Percentiles rank a stretch among this genome's conserved stretches.
These are phyloP conservation scores for Aspidoscelis tigris DNA, from an alignment of 2,113 vertebrate genomes.

Conservation along the genomic window DNA sequence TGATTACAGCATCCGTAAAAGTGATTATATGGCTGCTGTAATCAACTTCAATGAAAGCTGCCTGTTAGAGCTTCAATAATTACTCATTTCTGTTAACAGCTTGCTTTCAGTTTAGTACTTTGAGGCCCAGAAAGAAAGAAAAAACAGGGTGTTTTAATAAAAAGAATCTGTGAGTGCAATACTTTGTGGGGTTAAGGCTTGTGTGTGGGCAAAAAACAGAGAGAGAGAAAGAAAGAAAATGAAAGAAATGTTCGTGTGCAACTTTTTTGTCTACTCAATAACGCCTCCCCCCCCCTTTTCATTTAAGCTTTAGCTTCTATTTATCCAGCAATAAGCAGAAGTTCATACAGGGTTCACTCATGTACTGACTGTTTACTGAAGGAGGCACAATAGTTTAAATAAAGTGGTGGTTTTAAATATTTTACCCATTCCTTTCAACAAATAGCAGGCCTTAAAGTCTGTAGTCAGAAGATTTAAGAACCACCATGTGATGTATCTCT, in stretches of 20 bases:
- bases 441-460: constrained; percentile 80
- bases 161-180: constrained; percentile 74
- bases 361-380: constrained; percentile 84
- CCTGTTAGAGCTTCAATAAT: constrained; percentile 90
- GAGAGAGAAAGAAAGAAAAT: constrained; percentile 47
- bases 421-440: constrained; percentile 85
- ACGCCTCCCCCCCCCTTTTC: constrained; percentile 60
- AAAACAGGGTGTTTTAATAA: constrained; percentile 76
- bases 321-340: constrained; percentile 81
- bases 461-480: constrained; percentile 78
- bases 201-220: constrained; percentile 81
- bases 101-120: constrained; percentile 85
- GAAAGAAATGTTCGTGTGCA: constrained; percentile 78
- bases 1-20: constrained; percentile 89
- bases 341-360: constrained; percentile 87
- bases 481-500: constrained; percentile 60
- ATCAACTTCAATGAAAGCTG: constrained; percentile 90
- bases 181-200: constrained; percentile 79
- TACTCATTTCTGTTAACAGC: constrained; percentile 90
- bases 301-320: constrained; percentile 77
- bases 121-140: constrained; percentile 75
- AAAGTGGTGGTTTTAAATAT: constrained; percentile 82
- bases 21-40: constrained; percentile 88
- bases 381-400: constrained; percentile 85
- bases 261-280: constrained; percentile 80